Base-by-base conservation (phyloP, 2,113 vertebrate genomes). In the Dendropsophus ebraccatus region DNA sequence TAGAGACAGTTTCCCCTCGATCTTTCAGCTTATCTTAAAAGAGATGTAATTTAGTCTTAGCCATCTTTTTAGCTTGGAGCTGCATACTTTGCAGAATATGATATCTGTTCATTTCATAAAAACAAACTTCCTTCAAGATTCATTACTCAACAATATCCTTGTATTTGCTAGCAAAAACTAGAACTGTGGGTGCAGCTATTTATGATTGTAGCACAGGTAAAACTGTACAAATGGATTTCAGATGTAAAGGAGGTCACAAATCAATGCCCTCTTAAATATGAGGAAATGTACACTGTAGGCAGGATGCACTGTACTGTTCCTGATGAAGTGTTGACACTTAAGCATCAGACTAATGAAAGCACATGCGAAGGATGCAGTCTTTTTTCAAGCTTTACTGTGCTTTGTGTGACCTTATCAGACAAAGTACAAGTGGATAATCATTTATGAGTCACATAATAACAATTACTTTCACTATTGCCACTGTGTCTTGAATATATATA, bases 381-480 rank as follows among this genome's bases (percentile, higher is more conserved):
- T 50, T 47, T 86, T 47, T 73, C 50, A 73, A 32, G 65, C 14
- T 81, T 32, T 70, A 9, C 47, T 54, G 41, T 28, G 21, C 37
- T 74, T 37, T 4, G 32, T 58, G 47, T 72, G 76, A 79, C 75
- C 84, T 60, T 79, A 80, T 79, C 62, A 69, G 32, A 37, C 28
- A 30, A 13, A 37, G 47, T n/a, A 52, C 30, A 76, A 84, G 41
- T 62, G 41, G 56, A 52, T 77, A 47, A 32, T 84, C 72, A 65
- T 84, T 65, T 84, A 54, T 25, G 60, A 78, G 56, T 35, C 60
- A 69, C 23, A 62, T 85, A 85, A 79, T 56, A 49, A 30, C 76
- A 86, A 28, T 86, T 86, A 54, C 30, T 72, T 21, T 3, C 74
- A 67, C n/a, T 50, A 65, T 77, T 65, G 45, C 28, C 13, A 37